Percentiles rank a stretch among this genome's conserved stretches.
Conservation (phyloP, 1,140 invertebrate genomes). For the Pogonognathellus flavescens region DNA sequence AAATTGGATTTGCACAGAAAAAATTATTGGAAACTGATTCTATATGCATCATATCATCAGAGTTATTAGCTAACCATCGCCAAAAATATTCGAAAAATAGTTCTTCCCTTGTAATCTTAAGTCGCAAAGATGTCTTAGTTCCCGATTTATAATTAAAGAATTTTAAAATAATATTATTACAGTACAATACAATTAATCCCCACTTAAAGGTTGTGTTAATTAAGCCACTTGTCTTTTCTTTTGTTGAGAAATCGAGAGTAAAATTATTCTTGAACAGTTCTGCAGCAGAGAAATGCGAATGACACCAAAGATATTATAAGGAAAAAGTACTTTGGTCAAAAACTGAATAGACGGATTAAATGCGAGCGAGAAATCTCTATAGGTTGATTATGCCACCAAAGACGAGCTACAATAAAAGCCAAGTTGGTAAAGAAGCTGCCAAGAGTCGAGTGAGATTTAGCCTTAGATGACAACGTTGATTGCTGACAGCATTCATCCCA, state of each 20-base stretch:
- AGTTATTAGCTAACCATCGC: slow-evolving; percentile 23
- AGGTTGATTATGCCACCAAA: neutral
- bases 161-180: slow-evolving; percentile 3
- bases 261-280: neutral
- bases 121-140: slow-evolving; percentile 14
- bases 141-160: slow-evolving; percentile 21
- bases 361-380: slow-evolving; percentile 29
- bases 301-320: slow-evolving; percentile 17
- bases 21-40: slow-evolving; percentile 16
- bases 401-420: slow-evolving; percentile 37
- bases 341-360: slow-evolving; percentile 39
- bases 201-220: neutral
- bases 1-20: slow-evolving; percentile 32
- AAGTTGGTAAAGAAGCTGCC: slow-evolving; percentile 33
- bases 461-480: slow-evolving; percentile 40
- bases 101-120: slow-evolving; percentile 44
- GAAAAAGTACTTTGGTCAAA: slow-evolving; percentile 38
- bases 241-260: slow-evolving; percentile 21
- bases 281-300: slow-evolving; percentile 33
- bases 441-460: slow-evolving; percentile 27
- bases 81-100: slow-evolving; percentile 50
- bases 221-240: slow-evolving; percentile 46
- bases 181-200: neutral
- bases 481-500: slow-evolving; percentile 23
- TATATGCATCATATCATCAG: neutral